These are phyloP conservation scores for Dendrocincla fuliginosa DNA, from an alignment of 2,797 vertebrate genomes.

Conservation along the genomic window DNA sequence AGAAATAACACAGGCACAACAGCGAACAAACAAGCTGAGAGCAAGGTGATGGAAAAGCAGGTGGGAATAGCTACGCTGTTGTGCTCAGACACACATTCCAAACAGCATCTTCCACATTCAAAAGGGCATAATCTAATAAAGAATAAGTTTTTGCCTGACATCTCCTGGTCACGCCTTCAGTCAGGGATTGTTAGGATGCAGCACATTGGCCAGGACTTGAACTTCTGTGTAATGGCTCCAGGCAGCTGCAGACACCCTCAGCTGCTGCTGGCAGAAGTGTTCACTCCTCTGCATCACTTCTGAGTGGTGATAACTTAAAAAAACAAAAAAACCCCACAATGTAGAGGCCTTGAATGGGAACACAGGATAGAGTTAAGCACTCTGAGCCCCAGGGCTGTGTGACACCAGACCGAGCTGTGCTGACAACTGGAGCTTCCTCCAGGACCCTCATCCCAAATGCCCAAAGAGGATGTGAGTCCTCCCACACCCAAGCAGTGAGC, in stretches of 20 bases:
- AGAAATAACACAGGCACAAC: neutral
- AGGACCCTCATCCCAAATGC: neutral
- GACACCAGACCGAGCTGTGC: neutral
- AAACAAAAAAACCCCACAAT: neutral
- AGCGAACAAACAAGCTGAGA: constrained; percentile 23
- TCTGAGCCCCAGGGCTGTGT: neutral
- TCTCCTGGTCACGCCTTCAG: neutral
- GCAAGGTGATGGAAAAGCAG: neutral
- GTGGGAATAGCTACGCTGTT: neutral
- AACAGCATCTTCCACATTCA: neutral
- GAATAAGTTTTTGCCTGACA: neutral
- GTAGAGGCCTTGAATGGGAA: neutral
- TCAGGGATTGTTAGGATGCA: accelerated
- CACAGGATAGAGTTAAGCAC: accelerated
- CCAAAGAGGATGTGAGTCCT: neutral
- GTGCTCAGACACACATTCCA: neutral
- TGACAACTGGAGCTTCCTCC: neutral
- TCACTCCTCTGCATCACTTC: neutral
- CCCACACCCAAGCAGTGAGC: neutral
- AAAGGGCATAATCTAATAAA: neutral
- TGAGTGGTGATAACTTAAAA: neutral
- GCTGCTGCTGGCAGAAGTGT: neutral
- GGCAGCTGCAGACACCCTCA: neutral
- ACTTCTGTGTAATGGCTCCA: neutral
- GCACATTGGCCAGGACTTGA: neutral